These are phyloP conservation scores for Linurgus olivaceus DNA, from an alignment of 2,797 vertebrate genomes.

Conservation along the genomic window DNA sequence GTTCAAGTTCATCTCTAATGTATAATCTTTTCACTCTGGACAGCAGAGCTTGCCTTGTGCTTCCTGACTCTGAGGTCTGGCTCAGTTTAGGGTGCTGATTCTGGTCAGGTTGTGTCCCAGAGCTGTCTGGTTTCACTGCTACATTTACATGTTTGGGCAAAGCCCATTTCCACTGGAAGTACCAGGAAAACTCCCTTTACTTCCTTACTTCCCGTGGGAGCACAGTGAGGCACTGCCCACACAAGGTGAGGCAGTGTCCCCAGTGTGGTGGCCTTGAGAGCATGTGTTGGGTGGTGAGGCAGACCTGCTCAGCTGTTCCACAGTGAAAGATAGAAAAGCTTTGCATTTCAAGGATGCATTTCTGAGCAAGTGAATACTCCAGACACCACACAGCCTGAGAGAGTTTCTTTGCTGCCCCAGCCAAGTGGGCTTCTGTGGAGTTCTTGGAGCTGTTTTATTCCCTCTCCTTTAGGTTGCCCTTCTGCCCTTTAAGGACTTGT, in stretches of 20 bases:
- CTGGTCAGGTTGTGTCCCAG: not conserved
- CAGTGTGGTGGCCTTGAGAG: not conserved
- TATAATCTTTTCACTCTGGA: not conserved
- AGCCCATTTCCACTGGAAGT: not conserved
- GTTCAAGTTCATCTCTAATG: not conserved
- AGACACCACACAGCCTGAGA: not conserved
- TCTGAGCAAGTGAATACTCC: not conserved
- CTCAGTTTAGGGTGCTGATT: not conserved
- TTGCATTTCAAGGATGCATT: not conserved
- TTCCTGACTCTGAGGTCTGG: not conserved
- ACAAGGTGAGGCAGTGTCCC: not conserved
- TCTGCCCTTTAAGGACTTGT: constrained; percentile 10
- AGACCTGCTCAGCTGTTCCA: not conserved
- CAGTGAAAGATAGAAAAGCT: not conserved
- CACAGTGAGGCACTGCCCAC: not conserved
- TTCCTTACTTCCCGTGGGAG: not conserved
- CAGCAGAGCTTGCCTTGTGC: not conserved
- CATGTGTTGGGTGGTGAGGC: rapidly evolving
- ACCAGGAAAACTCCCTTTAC: not conserved
- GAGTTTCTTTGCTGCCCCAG: not conserved
- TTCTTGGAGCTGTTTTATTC: not conserved
- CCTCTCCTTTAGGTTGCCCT: not conserved
- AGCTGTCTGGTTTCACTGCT: not conserved
- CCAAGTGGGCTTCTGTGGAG: not conserved
- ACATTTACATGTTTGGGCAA: not conserved